Conservation (phyloP, 2,888 invertebrate species). For the Melanchra persicariae region DNA sequence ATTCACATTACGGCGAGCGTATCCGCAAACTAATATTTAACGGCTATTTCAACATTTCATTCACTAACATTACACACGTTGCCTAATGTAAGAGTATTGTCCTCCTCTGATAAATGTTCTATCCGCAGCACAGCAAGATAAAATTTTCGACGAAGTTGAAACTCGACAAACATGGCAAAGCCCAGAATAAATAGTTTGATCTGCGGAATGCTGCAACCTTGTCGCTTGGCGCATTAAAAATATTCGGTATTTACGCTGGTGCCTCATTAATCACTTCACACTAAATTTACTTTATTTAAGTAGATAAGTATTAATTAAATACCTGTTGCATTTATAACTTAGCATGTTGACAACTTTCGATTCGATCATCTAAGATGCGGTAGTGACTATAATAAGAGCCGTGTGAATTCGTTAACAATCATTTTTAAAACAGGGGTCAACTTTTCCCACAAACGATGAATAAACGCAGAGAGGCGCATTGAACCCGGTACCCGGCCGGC, state of each 20-base stretch:
- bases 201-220: constrained; percentile 84
- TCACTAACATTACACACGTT: constrained; percentile 77
- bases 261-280: constrained; percentile 70
- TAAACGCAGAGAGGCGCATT: constrained; percentile 90
- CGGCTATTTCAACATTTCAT: constrained; percentile 76
- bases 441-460: constrained; percentile 91
- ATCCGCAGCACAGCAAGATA: constrained; percentile 85
- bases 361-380: constrained; percentile 80
- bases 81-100: constrained; percentile 78
- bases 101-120: constrained; percentile 82
- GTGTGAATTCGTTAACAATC: constrained; percentile 91
- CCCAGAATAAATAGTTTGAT: constrained; percentile 84
- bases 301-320: constrained; percentile 55
- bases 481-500: constrained; percentile 89
- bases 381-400: constrained; percentile 81
- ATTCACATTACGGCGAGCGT: constrained; percentile 60
- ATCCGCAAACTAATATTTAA: constrained; percentile 71
- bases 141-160: constrained; percentile 86
- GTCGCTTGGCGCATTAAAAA: constrained; percentile 79
- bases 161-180: constrained; percentile 86
- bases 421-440: constrained; percentile 89
- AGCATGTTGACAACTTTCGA: constrained; percentile 58
- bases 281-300: constrained; percentile 52
- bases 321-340: constrained; percentile 61
- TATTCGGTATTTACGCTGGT: constrained; percentile 69